Conservation (phyloP, 2,797 vertebrate genomes). For the Chloroceryle inda region DNA sequence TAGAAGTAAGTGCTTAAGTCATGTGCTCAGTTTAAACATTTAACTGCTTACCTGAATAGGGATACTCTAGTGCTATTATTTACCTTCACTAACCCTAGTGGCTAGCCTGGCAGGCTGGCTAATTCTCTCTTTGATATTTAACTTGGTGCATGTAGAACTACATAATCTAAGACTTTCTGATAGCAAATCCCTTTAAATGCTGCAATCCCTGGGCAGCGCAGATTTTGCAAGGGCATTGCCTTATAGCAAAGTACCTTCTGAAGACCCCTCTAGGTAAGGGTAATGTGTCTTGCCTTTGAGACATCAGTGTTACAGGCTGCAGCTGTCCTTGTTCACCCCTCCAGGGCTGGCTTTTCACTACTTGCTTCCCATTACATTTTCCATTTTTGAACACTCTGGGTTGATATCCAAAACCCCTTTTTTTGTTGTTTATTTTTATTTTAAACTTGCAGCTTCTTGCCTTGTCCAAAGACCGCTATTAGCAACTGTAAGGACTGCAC, state of each 20-base stretch:
- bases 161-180: background rate
- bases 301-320: conserved; percentile 9
- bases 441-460: conserved; percentile 12
- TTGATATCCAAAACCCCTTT: background rate
- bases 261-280: background rate
- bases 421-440: conserved; percentile 46
- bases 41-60: background rate
- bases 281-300: conserved; percentile 1
- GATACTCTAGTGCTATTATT: background rate
- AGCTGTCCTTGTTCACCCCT: background rate
- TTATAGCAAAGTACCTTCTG: background rate
- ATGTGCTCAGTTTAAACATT: background rate
- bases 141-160: background rate
- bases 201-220: background rate
- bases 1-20: background rate
- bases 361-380: conserved; percentile 42
- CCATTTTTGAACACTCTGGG: background rate
- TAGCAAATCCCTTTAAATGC: background rate
- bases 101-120: background rate
- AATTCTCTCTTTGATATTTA: background rate
- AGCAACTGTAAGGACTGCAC: background rate
- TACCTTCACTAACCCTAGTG: background rate
- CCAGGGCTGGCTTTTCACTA: background rate
- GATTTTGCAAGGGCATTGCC: background rate
- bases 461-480: background rate